A percentile compares a stretch with the other conserved stretches of the same genome.
These are phyloP conservation scores for Drosophila koepferae DNA, from an alignment of 2,888 invertebrate genomes.

Conservation along the genomic window DNA sequence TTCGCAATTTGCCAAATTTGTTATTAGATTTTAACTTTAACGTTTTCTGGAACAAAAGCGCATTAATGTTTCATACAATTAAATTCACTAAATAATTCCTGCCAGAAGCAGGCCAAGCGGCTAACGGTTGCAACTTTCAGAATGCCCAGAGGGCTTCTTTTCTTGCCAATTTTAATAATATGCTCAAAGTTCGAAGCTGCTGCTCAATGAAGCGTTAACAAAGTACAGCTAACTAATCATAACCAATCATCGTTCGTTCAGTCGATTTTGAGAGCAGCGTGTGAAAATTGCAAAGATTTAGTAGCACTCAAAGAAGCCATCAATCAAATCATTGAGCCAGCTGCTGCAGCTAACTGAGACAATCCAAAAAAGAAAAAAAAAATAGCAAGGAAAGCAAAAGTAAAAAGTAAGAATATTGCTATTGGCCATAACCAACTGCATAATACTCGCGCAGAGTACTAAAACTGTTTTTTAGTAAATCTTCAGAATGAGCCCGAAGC, in stretches of 20 bases:
- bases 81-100: constrained; percentile 1
- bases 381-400: not conserved
- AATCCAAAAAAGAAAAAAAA: constrained; percentile 7
- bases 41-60: not conserved
- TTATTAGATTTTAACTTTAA: not conserved
- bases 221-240: constrained; percentile 51
- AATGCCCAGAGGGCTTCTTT: constrained; percentile 3
- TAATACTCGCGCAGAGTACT: not conserved
- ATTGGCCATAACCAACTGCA: not conserved
- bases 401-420: not conserved
- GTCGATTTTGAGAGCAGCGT: constrained; percentile 43
- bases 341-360: constrained; percentile 19
- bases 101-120: constrained; percentile 1
- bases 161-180: constrained; percentile 15
- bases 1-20: not conserved
- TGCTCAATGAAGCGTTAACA: constrained; percentile 31
- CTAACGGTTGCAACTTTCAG: constrained; percentile 5
- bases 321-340: constrained; percentile 60
- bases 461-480: too few species aligned
- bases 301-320: constrained; percentile 52
- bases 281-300: constrained; percentile 73
- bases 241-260: constrained; percentile 30
- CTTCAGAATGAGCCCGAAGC: not conserved
- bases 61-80: not conserved
- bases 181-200: constrained; percentile 1